Conservation (phyloP, 2,113 vertebrate species). For the Strix uralensis region DNA sequence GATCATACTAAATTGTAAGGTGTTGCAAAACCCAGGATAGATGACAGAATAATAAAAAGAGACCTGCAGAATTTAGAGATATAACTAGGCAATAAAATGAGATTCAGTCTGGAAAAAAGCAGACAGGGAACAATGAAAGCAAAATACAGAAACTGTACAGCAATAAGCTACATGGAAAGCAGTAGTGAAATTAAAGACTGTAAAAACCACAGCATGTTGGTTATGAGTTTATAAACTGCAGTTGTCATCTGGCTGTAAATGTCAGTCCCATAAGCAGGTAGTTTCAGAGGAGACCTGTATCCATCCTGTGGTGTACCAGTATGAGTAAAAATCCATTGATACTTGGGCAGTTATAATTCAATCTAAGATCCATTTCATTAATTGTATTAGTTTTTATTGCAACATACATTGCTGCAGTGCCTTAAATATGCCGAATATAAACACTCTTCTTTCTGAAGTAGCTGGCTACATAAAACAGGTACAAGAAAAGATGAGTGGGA, state of each 20-base stretch:
- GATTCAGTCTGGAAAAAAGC: slow-evolving; percentile 3
- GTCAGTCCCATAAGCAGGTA: neutral
- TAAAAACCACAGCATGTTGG: neutral
- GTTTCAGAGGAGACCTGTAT: neutral
- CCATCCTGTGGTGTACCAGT: neutral
- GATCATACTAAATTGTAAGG: slow-evolving; percentile 42
- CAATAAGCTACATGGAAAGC: neutral
- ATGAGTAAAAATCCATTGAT: neutral
- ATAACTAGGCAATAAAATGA: slow-evolving; percentile 40
- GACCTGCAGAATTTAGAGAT: slow-evolving; percentile 31
- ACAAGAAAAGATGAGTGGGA: neutral
- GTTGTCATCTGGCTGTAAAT: neutral
- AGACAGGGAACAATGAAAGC: slow-evolving; percentile 15
- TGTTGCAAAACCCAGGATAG: slow-evolving; percentile 30
- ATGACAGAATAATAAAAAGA: slow-evolving; percentile 50
- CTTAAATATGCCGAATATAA: neutral
- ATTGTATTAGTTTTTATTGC: neutral
- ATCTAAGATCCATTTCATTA: neutral
- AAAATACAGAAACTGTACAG: neutral
- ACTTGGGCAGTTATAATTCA: neutral
- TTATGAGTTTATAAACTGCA: neutral
- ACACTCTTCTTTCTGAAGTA: neutral
- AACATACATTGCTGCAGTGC: neutral
- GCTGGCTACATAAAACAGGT: neutral
- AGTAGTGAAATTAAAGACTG: slow-evolving; percentile 3